These are phyloP conservation scores for Ctenodactylus gundi DNA, from an alignment of 2,113 vertebrate genomes.

Conservation along the genomic window DNA sequence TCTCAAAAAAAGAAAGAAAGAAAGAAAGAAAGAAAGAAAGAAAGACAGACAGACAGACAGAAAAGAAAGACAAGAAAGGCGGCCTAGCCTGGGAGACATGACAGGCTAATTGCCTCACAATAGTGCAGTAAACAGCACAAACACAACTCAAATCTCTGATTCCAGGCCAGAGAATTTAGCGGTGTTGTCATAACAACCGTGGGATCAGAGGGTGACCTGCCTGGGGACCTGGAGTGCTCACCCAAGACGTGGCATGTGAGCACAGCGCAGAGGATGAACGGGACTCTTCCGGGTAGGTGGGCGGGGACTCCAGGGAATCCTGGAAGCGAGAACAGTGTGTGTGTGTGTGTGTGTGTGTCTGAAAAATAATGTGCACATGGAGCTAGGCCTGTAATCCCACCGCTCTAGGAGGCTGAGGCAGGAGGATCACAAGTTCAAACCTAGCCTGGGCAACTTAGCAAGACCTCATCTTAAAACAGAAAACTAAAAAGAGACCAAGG, in stretches of 20 bases:
- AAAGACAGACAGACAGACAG: too few relatives aligned
- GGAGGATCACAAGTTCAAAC: too few relatives aligned
- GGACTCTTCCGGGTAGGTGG: neutral
- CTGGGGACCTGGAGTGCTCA: too few relatives aligned
- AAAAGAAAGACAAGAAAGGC: neutral
- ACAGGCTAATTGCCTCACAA: neutral
- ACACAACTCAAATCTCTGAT: neutral
- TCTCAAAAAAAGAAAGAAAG: too few relatives aligned
- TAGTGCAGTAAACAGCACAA: neutral
- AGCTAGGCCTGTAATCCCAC: too few relatives aligned
- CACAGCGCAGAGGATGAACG: neutral
- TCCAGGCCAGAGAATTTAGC: neutral
- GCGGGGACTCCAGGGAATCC: neutral
- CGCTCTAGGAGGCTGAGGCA: too few relatives aligned
- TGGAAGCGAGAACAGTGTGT: neutral
- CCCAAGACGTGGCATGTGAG: neutral
- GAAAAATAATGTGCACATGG: neutral
- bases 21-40: too few relatives aligned
- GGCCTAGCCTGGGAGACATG: neutral
- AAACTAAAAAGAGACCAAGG: too few relatives aligned
- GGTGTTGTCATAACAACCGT: neutral
- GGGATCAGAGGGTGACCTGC: neutral
- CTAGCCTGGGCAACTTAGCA: too few relatives aligned
- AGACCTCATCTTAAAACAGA: too few relatives aligned
- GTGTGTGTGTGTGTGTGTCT: neutral